These are phyloP conservation scores for Sialia sialis DNA, from an alignment of 2,113 vertebrate genomes.

Conservation along the genomic window DNA sequence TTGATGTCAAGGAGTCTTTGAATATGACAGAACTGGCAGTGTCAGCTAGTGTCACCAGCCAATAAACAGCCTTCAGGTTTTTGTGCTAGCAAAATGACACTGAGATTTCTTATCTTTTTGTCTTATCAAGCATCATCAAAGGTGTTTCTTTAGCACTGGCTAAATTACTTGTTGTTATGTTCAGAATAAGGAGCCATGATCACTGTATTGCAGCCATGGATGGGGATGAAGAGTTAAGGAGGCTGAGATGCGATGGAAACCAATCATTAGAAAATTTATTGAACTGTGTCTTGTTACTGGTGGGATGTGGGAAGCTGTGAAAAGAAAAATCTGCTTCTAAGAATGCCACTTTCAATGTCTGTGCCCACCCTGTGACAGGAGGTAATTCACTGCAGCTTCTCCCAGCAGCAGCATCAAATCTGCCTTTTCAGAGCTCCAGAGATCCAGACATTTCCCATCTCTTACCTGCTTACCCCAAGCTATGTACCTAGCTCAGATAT, in stretches of 20 bases:
- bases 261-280: background rate
- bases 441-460: background rate
- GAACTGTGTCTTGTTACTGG: background rate
- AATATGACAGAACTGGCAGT: background rate
- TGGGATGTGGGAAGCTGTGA: background rate
- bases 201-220: background rate
- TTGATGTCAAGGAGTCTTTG: background rate
- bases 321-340: background rate
- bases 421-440: background rate
- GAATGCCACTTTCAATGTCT: background rate
- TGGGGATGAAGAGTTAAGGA: background rate
- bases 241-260: background rate
- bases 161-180: background rate
- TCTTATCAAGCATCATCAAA: background rate
- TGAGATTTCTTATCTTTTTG: background rate
- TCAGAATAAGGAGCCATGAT: background rate
- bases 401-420: background rate
- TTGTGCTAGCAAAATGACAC: background rate
- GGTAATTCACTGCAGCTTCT: background rate
- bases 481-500: background rate
- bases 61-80: background rate
- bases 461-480: background rate
- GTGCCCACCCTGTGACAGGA: background rate
- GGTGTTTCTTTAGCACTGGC: rapidly evolving
- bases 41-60: background rate